Base-by-base conservation (phyloP, 2,797 vertebrate genomes). In the Crax fasciolata region DNA sequence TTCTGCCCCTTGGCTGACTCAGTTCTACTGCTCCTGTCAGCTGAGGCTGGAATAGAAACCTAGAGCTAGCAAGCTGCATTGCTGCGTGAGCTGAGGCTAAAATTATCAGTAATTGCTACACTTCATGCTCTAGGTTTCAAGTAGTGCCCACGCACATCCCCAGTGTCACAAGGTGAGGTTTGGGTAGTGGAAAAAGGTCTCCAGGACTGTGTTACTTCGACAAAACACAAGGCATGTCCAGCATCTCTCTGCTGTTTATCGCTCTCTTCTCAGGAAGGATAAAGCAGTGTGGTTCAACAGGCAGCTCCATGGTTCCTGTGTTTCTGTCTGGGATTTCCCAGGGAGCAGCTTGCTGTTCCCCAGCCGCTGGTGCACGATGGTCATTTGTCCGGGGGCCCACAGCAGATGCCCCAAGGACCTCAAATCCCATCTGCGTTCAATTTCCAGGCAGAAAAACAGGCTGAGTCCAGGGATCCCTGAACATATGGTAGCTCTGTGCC, bases 1-100 rank as follows among this genome's bases (percentile, higher is more conserved):
- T 96, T 94, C 85, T 95, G 93, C 87, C 85, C 85, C 79, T 95
- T 96, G 93, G 93, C 91, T 94, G 94, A 94, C 90, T 95, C 89
- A 58, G 82, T 77, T 94, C 62, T 83, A 16, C 86, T 57, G 65
- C 70, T 87, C 44, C 83, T 76, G 63, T 86, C 59, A 89, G 82
- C 75, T 32, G 71, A 93, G 43, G 27, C 67, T 73, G 46, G 74
- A 84, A 21, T 82, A 70, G 77, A 91, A 88, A 91, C 54, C 48
- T 67, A 76, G 84, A 84, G 77, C 57, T 89, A 80, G 41, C 77
- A 61, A 1, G 1, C 52, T 61, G 62, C 58, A 48, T 62, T 83
- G 30, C 54, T 87, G 52, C 49, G 38, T 19, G 10, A 41, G 30
- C 72, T 63, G 35, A 76, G 75, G 71, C 57, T 94, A 80, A 92